Evolutionary conservation across 2,113 vertebrate species (phyloP).

Genomic region (Cairina moschata): DNA sequence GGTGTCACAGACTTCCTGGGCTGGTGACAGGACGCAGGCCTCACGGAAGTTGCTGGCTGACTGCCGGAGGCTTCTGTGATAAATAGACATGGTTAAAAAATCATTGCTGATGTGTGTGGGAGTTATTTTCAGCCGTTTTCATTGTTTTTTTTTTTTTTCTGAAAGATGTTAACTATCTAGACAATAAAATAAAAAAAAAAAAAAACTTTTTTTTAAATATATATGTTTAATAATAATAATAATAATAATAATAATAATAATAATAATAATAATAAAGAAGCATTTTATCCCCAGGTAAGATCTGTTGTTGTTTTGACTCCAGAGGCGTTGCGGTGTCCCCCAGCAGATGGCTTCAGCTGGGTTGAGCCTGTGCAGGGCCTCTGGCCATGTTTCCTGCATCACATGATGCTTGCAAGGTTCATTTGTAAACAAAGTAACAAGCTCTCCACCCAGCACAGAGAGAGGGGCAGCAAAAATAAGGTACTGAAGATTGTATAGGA

Average conservation of each 20-base stretch:
- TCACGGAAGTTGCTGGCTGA: background rate
- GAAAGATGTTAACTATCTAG: background rate
- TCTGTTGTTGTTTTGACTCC: background rate
- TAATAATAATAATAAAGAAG: no score
- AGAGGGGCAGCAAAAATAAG: background rate
- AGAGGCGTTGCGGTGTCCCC: rapidly evolving
- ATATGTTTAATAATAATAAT: no score
- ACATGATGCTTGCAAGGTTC: rapidly evolving
- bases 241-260: no score
- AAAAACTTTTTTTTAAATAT: no score
- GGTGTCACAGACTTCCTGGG: conserved; percentile 35
- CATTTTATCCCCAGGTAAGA: background rate
- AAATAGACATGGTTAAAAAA: background rate
- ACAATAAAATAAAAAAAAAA: background rate
- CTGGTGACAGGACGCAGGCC: background rate
- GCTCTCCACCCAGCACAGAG: background rate
- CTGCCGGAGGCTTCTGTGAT: conserved; percentile 15
- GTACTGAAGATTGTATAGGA: background rate
- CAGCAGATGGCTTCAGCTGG: background rate
- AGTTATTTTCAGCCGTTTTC: background rate
- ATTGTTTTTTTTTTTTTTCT: background rate
- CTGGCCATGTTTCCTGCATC: background rate
- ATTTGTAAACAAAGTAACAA: background rate
- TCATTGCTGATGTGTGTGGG: background rate
- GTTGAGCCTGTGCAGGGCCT: background rate